A percentile compares a stretch with the other conserved stretches of the same genome.
phyloP scores from a whole-genome alignment of 2,888 invertebrate genomes.

The Psylliodes chrysocephalus region DNA sequence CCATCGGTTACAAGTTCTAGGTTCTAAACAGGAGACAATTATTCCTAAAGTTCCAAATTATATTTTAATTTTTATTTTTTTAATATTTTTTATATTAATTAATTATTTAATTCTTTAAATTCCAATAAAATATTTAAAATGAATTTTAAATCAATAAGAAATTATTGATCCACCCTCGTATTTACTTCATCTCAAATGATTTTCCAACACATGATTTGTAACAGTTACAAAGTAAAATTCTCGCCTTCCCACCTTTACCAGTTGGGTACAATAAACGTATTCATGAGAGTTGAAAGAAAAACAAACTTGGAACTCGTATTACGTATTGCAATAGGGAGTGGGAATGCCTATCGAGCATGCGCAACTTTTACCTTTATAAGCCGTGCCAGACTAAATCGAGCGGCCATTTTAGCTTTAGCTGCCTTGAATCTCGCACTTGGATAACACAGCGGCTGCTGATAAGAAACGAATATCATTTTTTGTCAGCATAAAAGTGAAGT shows the following conservation, averaged over 20 bases:
- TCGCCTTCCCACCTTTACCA: background rate
- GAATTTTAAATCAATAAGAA: too few species aligned
- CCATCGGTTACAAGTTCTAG: too few species aligned
- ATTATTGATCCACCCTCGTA: too few species aligned
- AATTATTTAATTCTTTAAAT: too few species aligned
- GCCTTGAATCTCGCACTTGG: conserved; percentile 33
- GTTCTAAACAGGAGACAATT: too few species aligned
- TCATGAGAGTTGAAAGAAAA: conserved; percentile 13
- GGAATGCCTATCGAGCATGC: conserved; percentile 18
- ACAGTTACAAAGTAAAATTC: background rate
- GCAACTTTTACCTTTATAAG: conserved; percentile 38
- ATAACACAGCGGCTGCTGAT: conserved; percentile 32
- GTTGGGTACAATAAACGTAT: conserved; percentile 1
- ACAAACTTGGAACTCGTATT: background rate
- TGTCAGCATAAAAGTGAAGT: conserved; percentile 49
- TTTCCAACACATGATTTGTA: too few species aligned
- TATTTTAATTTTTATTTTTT: too few species aligned
- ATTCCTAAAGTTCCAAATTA: too few species aligned
- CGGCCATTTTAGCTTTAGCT: conserved; percentile 38
- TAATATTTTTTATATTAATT: too few species aligned
- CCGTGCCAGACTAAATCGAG: conserved; percentile 4
- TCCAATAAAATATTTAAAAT: too few species aligned
- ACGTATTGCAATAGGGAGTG: conserved; percentile 1
- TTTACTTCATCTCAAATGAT: too few species aligned
- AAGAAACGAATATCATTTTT: conserved; percentile 15